Evolutionary conservation across 2,888 invertebrate genomes (phyloP).

Genomic region (Tortrix viridana): DNA sequence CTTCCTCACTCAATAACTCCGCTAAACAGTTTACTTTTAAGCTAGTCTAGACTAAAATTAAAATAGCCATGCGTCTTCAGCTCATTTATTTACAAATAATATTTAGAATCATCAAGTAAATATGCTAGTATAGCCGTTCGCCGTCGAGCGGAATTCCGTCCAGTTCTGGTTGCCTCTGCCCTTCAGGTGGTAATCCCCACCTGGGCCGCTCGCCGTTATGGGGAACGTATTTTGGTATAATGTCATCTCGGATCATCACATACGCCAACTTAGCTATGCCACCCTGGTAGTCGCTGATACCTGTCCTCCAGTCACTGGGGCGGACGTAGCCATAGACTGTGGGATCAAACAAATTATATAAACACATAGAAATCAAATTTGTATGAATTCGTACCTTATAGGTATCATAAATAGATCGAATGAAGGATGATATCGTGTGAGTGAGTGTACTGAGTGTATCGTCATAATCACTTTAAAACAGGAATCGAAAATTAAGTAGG

Average conservation of each 20-base stretch:
- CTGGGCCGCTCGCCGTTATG: slow-evolving; percentile 68
- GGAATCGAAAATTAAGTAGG: too few relatives aligned
- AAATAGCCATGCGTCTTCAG: slow-evolving; percentile 26
- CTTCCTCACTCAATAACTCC: slow-evolving; percentile 8
- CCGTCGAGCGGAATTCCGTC: slow-evolving; percentile 70
- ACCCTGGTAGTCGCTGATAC: slow-evolving; percentile 68
- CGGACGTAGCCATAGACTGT: slow-evolving; percentile 71
- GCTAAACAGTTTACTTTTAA: slow-evolving; percentile 6
- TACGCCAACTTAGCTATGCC: slow-evolving; percentile 71
- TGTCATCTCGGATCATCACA: slow-evolving; percentile 69
- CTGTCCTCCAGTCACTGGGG: slow-evolving; percentile 64
- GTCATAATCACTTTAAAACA: too few relatives aligned
- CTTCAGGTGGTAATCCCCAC: slow-evolving; percentile 74
- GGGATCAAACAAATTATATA: slow-evolving; percentile 4
- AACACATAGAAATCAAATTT: neutral
- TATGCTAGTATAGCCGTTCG: slow-evolving; percentile 63
- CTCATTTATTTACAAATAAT: slow-evolving; percentile 9
- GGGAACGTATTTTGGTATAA: slow-evolving; percentile 64
- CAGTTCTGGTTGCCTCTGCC: slow-evolving; percentile 65
- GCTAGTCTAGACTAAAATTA: slow-evolving; percentile 25
- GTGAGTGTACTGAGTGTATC: too few relatives aligned
- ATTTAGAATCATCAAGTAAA: slow-evolving; percentile 3
- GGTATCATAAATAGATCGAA: too few relatives aligned
- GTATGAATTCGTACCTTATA: neutral
- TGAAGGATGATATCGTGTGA: too few relatives aligned